phyloP scores from a whole-genome alignment of 92 coral and sea anemone genomes.

The Umimayanthus chanpuru region DNA sequence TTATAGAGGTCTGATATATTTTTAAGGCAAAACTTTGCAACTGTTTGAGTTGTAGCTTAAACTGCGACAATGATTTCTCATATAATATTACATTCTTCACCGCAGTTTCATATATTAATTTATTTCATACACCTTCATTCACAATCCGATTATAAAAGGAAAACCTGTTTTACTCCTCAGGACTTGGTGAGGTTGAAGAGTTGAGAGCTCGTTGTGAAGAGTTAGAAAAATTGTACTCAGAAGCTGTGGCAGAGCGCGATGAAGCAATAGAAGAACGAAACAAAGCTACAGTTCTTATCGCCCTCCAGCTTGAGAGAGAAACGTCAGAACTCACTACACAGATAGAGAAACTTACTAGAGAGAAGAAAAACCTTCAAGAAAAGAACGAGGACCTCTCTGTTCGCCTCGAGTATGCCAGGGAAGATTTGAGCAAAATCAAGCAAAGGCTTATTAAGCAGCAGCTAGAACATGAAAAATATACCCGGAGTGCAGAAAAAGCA shows the following conservation, averaged over 20 bases:
- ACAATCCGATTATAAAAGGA: not conserved
- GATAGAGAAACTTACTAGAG: constrained; percentile 57
- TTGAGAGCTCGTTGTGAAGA: constrained; percentile 64
- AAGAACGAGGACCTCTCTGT: constrained; percentile 80
- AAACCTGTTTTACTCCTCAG: constrained; percentile 43
- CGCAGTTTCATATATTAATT: too few relatives aligned
- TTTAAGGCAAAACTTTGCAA: too few relatives aligned
- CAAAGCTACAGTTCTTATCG: constrained; percentile 81
- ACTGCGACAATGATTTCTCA: too few relatives aligned
- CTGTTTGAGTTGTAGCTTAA: too few relatives aligned
- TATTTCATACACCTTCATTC: too few relatives aligned
- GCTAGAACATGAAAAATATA: constrained; percentile 79
- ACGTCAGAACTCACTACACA: constrained; percentile 65
- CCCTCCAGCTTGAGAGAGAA: constrained; percentile 82
- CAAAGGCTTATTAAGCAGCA: constrained; percentile 82
- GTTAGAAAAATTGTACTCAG: constrained; percentile 73
- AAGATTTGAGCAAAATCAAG: constrained; percentile 78
- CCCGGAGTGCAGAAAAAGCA: constrained; percentile 63
- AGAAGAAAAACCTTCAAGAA: constrained; percentile 51
- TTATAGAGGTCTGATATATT: too few relatives aligned
- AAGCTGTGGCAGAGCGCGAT: constrained; percentile 74
- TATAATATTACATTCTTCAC: too few relatives aligned
- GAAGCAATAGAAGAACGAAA: constrained; percentile 89
- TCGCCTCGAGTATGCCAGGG: constrained; percentile 68
- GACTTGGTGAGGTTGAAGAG: constrained; percentile 77